Base-by-base conservation (phyloP, 2,888 invertebrate species). In the Erynnis tages region DNA sequence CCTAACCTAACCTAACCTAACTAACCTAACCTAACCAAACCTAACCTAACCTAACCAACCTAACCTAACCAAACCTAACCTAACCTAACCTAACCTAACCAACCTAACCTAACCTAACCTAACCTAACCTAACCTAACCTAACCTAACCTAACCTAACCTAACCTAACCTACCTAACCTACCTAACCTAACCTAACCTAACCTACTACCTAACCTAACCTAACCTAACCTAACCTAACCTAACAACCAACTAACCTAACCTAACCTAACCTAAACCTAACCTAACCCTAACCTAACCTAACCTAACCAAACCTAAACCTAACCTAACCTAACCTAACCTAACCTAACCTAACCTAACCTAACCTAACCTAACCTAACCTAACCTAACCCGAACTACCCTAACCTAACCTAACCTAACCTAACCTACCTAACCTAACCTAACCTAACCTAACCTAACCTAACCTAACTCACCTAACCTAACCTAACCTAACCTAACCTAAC, bases 151-250 rank as follows among this genome's bases (percentile, higher is more conserved):
- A 46, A 46, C 46, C 46, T 46, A n/a, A n/a, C n/a, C n/a, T n/a
- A n/a, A n/a, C n/a, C n/a, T n/a, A n/a, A n/a, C n/a, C n/a, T n/a
- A n/a, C n/a, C n/a, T n/a, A n/a, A n/a, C n/a, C n/a, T n/a, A n/a
- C n/a, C n/a, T n/a, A n/a, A n/a, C n/a, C n/a, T n/a, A n/a, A n/a
- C n/a, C n/a, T n/a, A 46, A 46, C 46, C 46, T 46, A 46, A 46
- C 46, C 46, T 46, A 46, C n/a, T n/a, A 46, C 46, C 46, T 46
- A 46, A 46, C 46, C 46, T 46, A 46, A 46, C 49, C 49, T 52
- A 54, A 54, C 57, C 54, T 41, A 49, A 49, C 49, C 49, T 49
- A 49, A 41, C 40, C 49, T 41, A 41, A 49, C 40, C 49, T 34
- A 35, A 35, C 35, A n/a, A n/a, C n/a, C n/a, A n/a, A n/a, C 35